Percentiles rank a stretch among this genome's conserved stretches.
These are phyloP conservation scores for Coracias cyanogaster DNA, from an alignment of 2,797 vertebrate genomes.

Conservation along the genomic window DNA sequence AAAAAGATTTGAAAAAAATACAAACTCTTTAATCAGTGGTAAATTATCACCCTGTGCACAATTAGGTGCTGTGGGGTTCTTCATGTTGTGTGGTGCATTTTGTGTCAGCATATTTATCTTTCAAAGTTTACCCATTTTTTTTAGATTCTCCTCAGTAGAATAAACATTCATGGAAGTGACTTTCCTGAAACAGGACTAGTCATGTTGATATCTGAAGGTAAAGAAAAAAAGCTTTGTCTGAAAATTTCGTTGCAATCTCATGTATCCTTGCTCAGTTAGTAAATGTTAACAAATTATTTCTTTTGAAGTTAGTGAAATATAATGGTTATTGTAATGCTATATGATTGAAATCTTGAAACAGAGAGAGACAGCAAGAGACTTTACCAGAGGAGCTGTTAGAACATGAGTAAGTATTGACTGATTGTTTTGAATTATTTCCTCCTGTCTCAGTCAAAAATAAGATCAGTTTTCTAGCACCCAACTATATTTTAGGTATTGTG, in stretches of 20 bases:
- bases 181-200: neutral
- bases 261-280: neutral
- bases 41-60: slow-evolving; percentile 82
- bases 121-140: slow-evolving; percentile 59
- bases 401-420: neutral
- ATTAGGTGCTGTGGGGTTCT: slow-evolving; percentile 47
- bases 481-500: neutral
- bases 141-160: slow-evolving; percentile 4
- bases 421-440: neutral
- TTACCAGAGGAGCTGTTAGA: neutral
- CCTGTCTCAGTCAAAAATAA: neutral
- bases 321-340: neutral
- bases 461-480: neutral
- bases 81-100: slow-evolving; percentile 39
- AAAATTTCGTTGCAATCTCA: neutral
- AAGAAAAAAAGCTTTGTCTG: neutral
- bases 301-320: neutral
- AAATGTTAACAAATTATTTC: neutral
- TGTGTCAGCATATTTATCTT: slow-evolving; percentile 45
- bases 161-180: neutral
- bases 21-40: slow-evolving; percentile 85
- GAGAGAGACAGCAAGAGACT: neutral
- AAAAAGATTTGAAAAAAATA: slow-evolving; percentile 73
- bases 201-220: neutral
- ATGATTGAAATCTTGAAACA: neutral